Evolutionary conservation across 2,797 vertebrate species (phyloP).

Genomic region (Rachycentron canadum): DNA sequence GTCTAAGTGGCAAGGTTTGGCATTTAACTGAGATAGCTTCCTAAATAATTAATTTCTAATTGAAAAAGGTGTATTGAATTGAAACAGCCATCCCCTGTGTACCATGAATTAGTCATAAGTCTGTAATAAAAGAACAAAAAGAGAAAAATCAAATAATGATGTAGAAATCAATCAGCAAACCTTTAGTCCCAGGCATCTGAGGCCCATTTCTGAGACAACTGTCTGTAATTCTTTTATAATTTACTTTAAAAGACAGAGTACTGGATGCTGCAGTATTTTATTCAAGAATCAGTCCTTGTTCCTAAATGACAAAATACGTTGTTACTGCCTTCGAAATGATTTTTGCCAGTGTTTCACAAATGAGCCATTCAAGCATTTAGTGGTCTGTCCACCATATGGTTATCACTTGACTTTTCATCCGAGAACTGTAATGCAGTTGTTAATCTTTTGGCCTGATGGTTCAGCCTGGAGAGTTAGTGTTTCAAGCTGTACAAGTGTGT

Average conservation of each 20-base stretch:
- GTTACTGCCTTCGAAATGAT: constrained; percentile 1
- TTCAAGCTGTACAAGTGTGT: background rate
- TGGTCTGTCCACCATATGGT: background rate
- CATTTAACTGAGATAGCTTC: constrained; percentile 45
- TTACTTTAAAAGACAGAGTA: background rate
- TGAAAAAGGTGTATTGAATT: constrained; percentile 35
- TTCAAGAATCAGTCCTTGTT: constrained; percentile 2
- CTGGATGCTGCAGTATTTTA: background rate
- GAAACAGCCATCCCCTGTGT: constrained; percentile 20
- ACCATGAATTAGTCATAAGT: constrained; percentile 27
- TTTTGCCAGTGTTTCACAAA: background rate
- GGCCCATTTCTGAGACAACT: constrained; percentile 16
- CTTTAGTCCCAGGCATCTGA: constrained; percentile 18
- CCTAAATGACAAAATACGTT: background rate
- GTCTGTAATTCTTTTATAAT: constrained; percentile 16
- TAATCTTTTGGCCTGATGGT: background rate
- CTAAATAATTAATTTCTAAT: constrained; percentile 65
- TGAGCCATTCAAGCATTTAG: background rate
- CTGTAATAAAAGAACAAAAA: constrained; percentile 29
- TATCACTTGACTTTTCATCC: background rate
- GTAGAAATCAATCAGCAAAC: constrained; percentile 10
- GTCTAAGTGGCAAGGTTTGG: constrained; percentile 33
- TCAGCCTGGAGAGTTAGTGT: constrained; percentile 2
- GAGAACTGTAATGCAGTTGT: background rate
- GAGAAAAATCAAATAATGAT: constrained; percentile 20